These are phyloP conservation scores for Leptogaster cylindrica DNA, from an alignment of 2,888 invertebrate genomes.

Conservation along the genomic window DNA sequence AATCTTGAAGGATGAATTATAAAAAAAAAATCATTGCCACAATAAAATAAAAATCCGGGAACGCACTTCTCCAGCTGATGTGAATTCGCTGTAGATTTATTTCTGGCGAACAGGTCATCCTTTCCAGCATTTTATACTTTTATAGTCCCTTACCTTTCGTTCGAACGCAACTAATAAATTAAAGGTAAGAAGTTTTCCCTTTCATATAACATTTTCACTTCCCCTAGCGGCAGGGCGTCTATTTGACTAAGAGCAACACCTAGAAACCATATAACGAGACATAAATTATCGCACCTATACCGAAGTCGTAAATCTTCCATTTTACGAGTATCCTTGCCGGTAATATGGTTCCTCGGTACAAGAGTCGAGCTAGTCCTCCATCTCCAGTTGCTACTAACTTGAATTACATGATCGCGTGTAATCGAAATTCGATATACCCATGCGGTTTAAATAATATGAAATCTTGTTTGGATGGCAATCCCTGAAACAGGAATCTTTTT, in stretches of 20 bases:
- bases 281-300: constrained; percentile 43
- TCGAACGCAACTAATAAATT: constrained; percentile 28
- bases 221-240: constrained; percentile 29
- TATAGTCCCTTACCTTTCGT: no score
- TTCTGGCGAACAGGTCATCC: not conserved
- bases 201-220: constrained; percentile 8
- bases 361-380: constrained; percentile 12
- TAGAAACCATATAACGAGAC: constrained; percentile 41
- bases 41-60: no score
- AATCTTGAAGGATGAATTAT: no score
- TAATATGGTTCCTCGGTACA: not conserved
- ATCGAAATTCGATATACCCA: constrained; percentile 39
- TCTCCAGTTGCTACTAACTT: constrained; percentile 17
- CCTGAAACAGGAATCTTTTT: not conserved
- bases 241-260: constrained; percentile 37
- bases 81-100: no score
- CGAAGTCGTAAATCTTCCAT: constrained; percentile 39
- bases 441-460: constrained; percentile 5
- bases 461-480: not conserved
- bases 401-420: constrained; percentile 40
- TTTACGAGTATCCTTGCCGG: constrained; percentile 34
- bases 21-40: constrained; percentile 1
- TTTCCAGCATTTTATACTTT: not conserved
- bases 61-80: no score
- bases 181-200: constrained; percentile 18